phyloP scores from a whole-genome alignment of 2,113 vertebrate species.

The Oostethus manadensis region DNA sequence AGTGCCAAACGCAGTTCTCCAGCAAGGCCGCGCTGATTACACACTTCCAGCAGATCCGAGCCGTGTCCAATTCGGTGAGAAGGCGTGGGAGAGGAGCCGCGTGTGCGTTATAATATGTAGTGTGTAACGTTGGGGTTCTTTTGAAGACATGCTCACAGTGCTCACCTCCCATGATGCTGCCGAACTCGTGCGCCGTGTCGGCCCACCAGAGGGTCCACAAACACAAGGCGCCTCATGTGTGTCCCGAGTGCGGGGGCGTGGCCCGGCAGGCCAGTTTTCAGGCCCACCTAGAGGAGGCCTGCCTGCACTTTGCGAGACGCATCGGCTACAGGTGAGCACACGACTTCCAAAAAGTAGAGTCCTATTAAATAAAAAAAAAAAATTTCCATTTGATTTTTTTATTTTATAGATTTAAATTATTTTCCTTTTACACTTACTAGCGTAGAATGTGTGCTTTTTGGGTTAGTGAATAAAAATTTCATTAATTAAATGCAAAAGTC shows the following conservation, averaged over 20 bases:
- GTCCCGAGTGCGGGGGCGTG: constrained; percentile 85
- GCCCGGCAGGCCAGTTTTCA: constrained; percentile 84
- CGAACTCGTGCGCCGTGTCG: constrained; percentile 82
- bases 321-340: constrained; percentile 84
- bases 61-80: constrained; percentile 66
- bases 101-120: background rate
- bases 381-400: no score
- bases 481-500: no score
- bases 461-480: no score
- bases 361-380: no score
- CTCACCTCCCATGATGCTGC: constrained; percentile 84
- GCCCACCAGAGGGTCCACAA: constrained; percentile 92
- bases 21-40: constrained; percentile 82
- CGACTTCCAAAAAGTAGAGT: no score
- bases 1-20: constrained; percentile 85
- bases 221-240: constrained; percentile 82
- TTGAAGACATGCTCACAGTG: constrained; percentile 81
- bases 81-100: no score
- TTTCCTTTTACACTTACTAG: no score
- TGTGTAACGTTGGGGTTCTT: background rate
- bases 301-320: constrained; percentile 85
- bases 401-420: no score
- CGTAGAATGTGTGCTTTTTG: no score
- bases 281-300: constrained; percentile 83
- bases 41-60: constrained; percentile 82